Evolutionary conservation across 2,113 vertebrate species (phyloP).

Genomic region (Epinephelus fuscoguttatus): DNA sequence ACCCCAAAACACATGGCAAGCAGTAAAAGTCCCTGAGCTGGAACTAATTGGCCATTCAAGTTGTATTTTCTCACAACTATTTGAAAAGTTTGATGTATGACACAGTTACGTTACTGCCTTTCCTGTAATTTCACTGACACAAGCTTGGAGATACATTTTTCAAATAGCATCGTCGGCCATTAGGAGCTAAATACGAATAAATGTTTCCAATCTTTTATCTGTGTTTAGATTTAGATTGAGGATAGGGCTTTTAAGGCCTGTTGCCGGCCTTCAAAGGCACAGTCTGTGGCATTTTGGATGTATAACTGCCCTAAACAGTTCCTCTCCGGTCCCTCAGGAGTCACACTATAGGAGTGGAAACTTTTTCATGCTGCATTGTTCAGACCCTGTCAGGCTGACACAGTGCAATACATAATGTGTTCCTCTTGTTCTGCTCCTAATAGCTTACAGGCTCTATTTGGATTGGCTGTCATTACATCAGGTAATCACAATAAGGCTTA

Average conservation of each 20-base stretch:
- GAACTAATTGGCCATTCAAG: conserved; percentile 56
- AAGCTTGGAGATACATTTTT: conserved; percentile 27
- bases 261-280: conserved; percentile 55
- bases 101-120: conserved; percentile 20
- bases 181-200: conserved; percentile 16
- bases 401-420: conserved; percentile 66
- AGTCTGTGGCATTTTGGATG: conserved; percentile 30
- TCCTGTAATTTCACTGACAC: conserved; percentile 35
- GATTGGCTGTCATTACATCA: conserved; percentile 83
- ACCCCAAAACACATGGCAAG: conserved; percentile 24
- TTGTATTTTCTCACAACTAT: conserved; percentile 29
- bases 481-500: conserved; percentile 78
- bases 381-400: conserved; percentile 52
- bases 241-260: conserved; percentile 31
- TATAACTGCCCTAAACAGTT: conserved; percentile 57
- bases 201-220: conserved; percentile 25
- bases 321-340: conserved; percentile 42
- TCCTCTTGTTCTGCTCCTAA: conserved; percentile 74
- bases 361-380: conserved; percentile 65
- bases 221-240: conserved; percentile 42
- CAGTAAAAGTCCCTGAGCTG: conserved; percentile 37
- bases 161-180: background rate
- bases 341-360: conserved; percentile 57
- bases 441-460: conserved; percentile 82
- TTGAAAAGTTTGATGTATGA: conserved; percentile 27